Percentiles rank a stretch among this genome's conserved stretches.
These are phyloP conservation scores for Sarcophaga caerulescens DNA, from an alignment of 2,888 invertebrate species.

Conservation along the genomic window DNA sequence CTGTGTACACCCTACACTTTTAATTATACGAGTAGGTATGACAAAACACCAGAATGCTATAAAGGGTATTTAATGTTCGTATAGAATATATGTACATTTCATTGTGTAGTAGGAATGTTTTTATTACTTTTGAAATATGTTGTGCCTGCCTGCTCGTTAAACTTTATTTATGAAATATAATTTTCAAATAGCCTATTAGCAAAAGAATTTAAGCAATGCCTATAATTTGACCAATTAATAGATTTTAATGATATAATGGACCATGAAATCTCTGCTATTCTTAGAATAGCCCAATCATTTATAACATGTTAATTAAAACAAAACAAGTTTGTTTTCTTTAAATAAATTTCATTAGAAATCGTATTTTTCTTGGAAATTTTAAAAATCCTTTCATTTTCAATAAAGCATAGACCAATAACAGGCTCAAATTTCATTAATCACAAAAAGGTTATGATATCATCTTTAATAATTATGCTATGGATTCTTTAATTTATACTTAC, in stretches of 20 bases:
- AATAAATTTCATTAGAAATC: too few species aligned
- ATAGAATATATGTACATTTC: too few species aligned
- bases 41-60: not conserved
- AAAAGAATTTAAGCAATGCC: slow-evolving; percentile 35
- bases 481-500: too few species aligned
- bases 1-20: not conserved
- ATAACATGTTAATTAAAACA: not conserved
- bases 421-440: too few species aligned
- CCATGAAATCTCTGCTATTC: not conserved
- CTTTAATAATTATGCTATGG: too few species aligned
- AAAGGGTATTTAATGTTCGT: too few species aligned
- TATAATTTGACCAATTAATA: slow-evolving; percentile 17
- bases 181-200: slow-evolving; percentile 38
- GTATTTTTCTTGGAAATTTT: too few species aligned
- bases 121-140: slow-evolving; percentile 2
- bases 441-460: too few species aligned
- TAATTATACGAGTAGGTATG: too few species aligned
- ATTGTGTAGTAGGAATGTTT: not conserved
- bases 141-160: not conserved
- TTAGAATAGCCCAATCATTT: not conserved
- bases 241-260: not conserved
- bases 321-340: too few species aligned
- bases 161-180: slow-evolving; percentile 11
- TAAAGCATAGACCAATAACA: too few species aligned
- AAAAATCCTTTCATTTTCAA: too few species aligned